Base-by-base conservation (phyloP, 35 echinoderm and acorn worm species). In the Hemicentrotus pulcherrimus region DNA sequence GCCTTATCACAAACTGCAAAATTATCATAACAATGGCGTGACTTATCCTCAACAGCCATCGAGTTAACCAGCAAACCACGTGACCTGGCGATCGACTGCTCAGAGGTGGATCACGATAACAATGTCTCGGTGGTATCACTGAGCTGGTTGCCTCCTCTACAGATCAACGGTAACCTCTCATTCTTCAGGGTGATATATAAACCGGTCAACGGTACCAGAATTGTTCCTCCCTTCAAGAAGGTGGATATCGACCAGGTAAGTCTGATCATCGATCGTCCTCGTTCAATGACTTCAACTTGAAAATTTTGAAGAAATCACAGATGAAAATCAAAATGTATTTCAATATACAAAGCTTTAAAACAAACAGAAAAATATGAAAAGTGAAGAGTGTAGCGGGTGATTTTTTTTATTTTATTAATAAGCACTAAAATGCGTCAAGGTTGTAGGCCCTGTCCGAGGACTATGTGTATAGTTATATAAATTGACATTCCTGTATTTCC, bases 141-240 rank as follows among this genome's bases (percentile, higher is more conserved):
- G 30, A 93, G 91, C 46, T 93, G 91, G 91, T 93, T 93, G 48
- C 46, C 91, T 16, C 91, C 91, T 4, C 48, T 93, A 18, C 91
- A 93, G 30, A 22, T 31, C 45, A 55, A 93, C 18, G 91, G 91
- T 31, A 93, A 93, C 13, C 48, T 93, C 46, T 46, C 46, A n/a
- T 58, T 24, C 91, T 93, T 93, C 47, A 93, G 16, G 14, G 91
- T 93, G 91, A 55, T 24, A 1, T 90, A 90, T 47, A 5, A 47
- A 5, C 32, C 32, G 7, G 11, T 90, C 32, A 78, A 78, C 65
- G 65, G n/a, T 5, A 78, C 65, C 65, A 78, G 65, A 30, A n/a
- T 78, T 8, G 65, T 78, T 55, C 50, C 0, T 55, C 50, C 6
- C 8, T 41, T 59, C 52, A 59, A 59, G 65, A 78, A n/a, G 65